phyloP scores from a whole-genome alignment of 2,888 invertebrate genomes.

The Ectemnius lituratus region DNA sequence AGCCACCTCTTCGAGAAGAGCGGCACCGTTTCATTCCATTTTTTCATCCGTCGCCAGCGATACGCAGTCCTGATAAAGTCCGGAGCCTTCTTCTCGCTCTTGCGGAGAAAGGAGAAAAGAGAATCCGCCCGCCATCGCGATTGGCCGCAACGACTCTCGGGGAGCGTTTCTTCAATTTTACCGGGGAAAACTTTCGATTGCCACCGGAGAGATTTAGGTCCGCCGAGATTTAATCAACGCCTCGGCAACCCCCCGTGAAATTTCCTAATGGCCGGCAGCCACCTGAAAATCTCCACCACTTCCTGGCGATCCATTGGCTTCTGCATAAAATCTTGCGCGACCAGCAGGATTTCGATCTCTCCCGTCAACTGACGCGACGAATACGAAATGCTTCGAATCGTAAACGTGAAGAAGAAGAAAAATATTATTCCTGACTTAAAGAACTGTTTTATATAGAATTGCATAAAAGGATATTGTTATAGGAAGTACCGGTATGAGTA shows the following conservation, averaged over 20 bases:
- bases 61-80: slow-evolving; percentile 48
- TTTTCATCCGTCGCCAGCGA: slow-evolving; percentile 30
- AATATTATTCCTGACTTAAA: too few species aligned
- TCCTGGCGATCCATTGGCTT: neutral
- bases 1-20: slow-evolving; percentile 41
- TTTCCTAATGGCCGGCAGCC: slow-evolving; percentile 49
- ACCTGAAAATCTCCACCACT: neutral
- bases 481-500: too few species aligned
- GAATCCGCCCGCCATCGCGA: slow-evolving; percentile 37
- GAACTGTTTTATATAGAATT: too few species aligned
- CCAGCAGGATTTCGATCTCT: neutral
- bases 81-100: neutral
- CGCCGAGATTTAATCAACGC: slow-evolving; percentile 58
- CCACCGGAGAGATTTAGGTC: neutral
- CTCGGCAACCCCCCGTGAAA: slow-evolving; percentile 43
- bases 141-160: slow-evolving; percentile 46
- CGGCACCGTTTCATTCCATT: slow-evolving; percentile 58
- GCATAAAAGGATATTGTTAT: too few species aligned
- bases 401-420: too few species aligned
- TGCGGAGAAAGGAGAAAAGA: neutral
- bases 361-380: neutral
- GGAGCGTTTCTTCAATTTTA: slow-evolving; percentile 59
- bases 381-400: too few species aligned
- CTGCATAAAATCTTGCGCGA: slow-evolving; percentile 11
- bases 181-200: slow-evolving; percentile 44